A percentile compares a stretch with the other conserved stretches of the same genome.
These are phyloP conservation scores for Anthopleura sola DNA, from an alignment of 64 coral and sea anemone genomes.

Conservation along the genomic window DNA sequence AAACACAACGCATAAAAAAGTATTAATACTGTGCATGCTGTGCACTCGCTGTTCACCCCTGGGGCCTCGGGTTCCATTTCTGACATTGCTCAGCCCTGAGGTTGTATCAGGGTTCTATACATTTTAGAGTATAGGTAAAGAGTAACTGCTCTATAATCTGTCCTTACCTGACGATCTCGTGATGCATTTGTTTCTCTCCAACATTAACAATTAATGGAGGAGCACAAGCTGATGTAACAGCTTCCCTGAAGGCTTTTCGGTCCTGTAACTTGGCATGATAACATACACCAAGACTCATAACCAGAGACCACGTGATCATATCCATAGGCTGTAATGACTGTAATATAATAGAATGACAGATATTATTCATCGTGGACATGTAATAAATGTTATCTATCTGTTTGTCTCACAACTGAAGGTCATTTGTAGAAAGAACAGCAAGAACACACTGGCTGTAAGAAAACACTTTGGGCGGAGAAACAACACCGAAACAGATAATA, in stretches of 20 bases:
- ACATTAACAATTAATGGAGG: slow-evolving; percentile 35
- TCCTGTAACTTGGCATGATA: slow-evolving; percentile 69
- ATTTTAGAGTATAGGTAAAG: neutral
- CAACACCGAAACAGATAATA: too few relatives aligned
- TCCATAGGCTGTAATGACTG: slow-evolving; percentile 3
- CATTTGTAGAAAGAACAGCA: too few relatives aligned
- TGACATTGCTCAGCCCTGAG: too few relatives aligned
- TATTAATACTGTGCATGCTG: neutral
- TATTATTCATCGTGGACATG: too few relatives aligned
- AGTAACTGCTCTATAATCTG: neutral
- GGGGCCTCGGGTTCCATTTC: too few relatives aligned
- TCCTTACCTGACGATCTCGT: slow-evolving; percentile 54
- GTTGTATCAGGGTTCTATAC: too few relatives aligned
- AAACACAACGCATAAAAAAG: neutral
- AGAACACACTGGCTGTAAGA: too few relatives aligned
- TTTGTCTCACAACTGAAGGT: too few relatives aligned
- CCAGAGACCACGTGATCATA: slow-evolving; percentile 33
- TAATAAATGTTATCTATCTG: too few relatives aligned
- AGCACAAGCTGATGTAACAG: slow-evolving; percentile 23
- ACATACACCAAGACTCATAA: slow-evolving; percentile 71
- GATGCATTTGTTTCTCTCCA: slow-evolving; percentile 30
- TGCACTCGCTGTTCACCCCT: neutral
- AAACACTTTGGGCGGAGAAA: too few relatives aligned
- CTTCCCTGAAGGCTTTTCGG: slow-evolving; percentile 34
- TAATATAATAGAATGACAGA: neutral